Evolutionary conservation across 2,888 invertebrate species (phyloP).

Genomic region (Sarcophaga caerulescens): DNA sequence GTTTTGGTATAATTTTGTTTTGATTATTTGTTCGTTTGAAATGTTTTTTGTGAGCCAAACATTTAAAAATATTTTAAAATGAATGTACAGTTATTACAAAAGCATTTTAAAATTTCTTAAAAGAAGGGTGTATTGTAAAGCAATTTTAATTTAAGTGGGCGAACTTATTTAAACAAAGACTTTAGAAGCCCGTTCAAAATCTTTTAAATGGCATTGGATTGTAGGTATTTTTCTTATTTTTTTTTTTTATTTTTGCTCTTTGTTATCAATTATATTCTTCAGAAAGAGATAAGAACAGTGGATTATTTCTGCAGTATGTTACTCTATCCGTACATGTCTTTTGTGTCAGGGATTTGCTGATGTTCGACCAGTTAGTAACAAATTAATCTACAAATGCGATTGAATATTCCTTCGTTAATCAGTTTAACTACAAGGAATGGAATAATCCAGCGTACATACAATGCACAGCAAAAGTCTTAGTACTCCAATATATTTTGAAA

Average conservation of each 20-base stretch:
- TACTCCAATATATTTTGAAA: no score
- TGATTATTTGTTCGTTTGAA: slow-evolving; percentile 10
- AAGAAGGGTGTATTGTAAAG: not conserved
- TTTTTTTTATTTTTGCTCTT: not conserved
- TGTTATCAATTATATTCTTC: not conserved
- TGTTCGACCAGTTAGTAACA: no score
- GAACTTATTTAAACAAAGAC: not conserved
- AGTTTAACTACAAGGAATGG: no score
- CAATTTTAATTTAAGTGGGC: not conserved
- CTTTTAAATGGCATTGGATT: not conserved
- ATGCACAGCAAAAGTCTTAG: no score
- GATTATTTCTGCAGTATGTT: no score
- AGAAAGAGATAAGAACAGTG: no score
- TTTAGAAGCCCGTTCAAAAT: not conserved
- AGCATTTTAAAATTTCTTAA: not conserved
- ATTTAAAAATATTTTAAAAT: slow-evolving; percentile 5
- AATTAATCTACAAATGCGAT: no score
- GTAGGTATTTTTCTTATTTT: no score
- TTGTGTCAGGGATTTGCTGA: no score
- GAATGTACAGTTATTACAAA: slow-evolving; percentile 43
- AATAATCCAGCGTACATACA: no score
- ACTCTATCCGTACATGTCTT: no score
- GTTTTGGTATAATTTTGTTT: slow-evolving; percentile 2
- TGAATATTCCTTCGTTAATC: no score
- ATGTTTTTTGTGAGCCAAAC: slow-evolving; percentile 8